Percentiles rank a stretch among this genome's conserved stretches.
Conservation (phyloP, 2,797 vertebrate species). For the Hoplostethus atlanticus region DNA sequence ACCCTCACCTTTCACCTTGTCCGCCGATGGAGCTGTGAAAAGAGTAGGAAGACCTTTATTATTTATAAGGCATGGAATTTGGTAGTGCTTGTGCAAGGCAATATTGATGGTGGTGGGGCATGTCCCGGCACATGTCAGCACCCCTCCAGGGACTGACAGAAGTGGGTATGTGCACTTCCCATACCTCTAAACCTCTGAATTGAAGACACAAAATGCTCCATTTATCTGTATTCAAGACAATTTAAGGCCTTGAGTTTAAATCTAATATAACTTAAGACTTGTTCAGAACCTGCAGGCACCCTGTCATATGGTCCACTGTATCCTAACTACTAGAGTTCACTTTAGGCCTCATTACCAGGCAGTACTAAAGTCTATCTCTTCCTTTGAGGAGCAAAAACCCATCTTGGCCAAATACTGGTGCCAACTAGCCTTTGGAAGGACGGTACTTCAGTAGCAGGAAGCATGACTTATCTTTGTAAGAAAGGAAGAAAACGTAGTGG, state of each 20-base stretch:
- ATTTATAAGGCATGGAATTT: slow-evolving; percentile 24
- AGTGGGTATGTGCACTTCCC: neutral
- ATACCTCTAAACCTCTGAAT: too few relatives aligned
- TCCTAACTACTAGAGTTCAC: slow-evolving; percentile 2
- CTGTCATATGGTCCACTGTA: too few relatives aligned
- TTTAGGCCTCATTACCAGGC: slow-evolving; percentile 35
- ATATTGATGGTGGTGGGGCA: neutral
- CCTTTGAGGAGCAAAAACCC: slow-evolving; percentile 15
- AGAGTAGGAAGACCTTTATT: slow-evolving; percentile 34
- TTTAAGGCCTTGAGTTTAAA: too few relatives aligned
- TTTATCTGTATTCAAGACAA: too few relatives aligned
- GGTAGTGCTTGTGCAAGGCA: slow-evolving; percentile 8
- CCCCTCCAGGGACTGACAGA: too few relatives aligned
- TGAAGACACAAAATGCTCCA: too few relatives aligned
- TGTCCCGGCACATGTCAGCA: too few relatives aligned
- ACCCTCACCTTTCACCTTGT: slow-evolving; percentile 68
- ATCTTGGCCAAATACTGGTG: slow-evolving; percentile 16
- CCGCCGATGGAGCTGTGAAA: slow-evolving; percentile 56
- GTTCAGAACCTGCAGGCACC: too few relatives aligned
- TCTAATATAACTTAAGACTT: too few relatives aligned
- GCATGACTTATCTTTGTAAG: neutral
- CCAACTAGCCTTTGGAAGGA: slow-evolving; percentile 36
- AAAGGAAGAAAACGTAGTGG: slow-evolving; percentile 8
- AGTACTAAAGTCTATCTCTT: slow-evolving; percentile 22
- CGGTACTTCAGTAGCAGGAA: neutral